A percentile compares a stretch with the other conserved stretches of the same genome.
These are phyloP conservation scores for Malurus melanocephalus DNA, from an alignment of 2,113 vertebrate genomes.

Conservation along the genomic window DNA sequence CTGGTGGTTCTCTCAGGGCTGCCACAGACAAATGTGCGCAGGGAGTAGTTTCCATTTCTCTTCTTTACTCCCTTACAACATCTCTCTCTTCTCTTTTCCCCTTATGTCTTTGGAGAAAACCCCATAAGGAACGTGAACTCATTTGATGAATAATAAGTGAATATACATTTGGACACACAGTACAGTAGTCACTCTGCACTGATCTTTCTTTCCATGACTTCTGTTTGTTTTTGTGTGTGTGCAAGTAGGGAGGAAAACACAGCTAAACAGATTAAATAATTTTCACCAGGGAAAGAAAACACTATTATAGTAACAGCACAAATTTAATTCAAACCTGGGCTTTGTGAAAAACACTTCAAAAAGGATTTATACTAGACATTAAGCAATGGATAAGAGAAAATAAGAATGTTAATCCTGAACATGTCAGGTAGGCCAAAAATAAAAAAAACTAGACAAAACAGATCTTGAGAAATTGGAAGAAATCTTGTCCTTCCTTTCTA, in stretches of 20 bases:
- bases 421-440: background rate
- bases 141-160: background rate
- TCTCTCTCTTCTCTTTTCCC: background rate
- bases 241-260: background rate
- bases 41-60: background rate
- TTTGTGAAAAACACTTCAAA: background rate
- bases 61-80: background rate
- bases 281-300: background rate
- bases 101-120: slow-evolving; percentile 4
- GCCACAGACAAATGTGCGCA: background rate
- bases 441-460: background rate
- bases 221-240: background rate
- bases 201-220: background rate
- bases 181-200: background rate
- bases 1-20: background rate
- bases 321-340: background rate
- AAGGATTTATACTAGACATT: background rate
- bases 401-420: background rate
- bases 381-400: background rate
- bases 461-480: background rate
- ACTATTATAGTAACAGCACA: background rate
- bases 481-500: background rate
- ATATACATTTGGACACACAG: background rate
- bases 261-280: background rate
- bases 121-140: background rate